Evolutionary conservation across 2,797 vertebrate species (phyloP).

Genomic region (Sebastes wilsoni): DNA sequence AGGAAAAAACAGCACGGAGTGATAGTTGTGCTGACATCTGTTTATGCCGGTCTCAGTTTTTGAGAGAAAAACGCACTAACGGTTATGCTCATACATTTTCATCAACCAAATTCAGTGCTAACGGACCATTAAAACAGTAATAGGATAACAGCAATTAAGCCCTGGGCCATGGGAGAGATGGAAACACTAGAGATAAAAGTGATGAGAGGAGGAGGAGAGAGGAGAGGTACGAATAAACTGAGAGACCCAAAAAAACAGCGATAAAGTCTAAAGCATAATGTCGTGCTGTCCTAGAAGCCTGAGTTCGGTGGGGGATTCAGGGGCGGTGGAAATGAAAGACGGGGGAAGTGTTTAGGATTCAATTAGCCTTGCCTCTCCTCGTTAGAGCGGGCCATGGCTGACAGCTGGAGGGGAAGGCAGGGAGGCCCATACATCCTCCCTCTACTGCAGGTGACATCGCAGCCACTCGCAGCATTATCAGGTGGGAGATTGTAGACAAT

Average conservation of each 20-base stretch:
- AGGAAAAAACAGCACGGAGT: constrained; percentile 28
- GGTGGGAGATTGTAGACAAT: constrained; percentile 21
- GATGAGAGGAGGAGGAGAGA: constrained; percentile 27
- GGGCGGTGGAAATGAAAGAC: constrained; percentile 24
- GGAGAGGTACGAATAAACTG: constrained; percentile 3
- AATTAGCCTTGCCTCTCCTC: constrained; percentile 68
- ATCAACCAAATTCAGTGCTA: constrained; percentile 56
- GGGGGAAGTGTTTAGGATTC: constrained; percentile 68
- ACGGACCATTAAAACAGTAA: constrained; percentile 68
- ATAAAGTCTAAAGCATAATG: not conserved
- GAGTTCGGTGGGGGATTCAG: constrained; percentile 24
- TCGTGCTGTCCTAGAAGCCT: not conserved
- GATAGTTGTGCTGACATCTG: constrained; percentile 39
- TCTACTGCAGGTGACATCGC: constrained; percentile 48
- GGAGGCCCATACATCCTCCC: constrained; percentile 34
- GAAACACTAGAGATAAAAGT: constrained; percentile 45
- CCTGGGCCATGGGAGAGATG: constrained; percentile 41
- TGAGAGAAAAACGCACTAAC: constrained; percentile 20
- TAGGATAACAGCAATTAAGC: constrained; percentile 67
- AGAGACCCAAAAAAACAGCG: not conserved
- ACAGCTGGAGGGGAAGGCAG: constrained; percentile 45
- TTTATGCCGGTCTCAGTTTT: constrained; percentile 41
- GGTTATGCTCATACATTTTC: constrained; percentile 55
- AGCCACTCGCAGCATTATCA: constrained; percentile 29
- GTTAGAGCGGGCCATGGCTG: constrained; percentile 52